Percentiles rank a stretch among this genome's conserved stretches.
Evolutionary conservation across 2,888 invertebrate species (phyloP).

Genomic region (Latheticus oryzae): DNA sequence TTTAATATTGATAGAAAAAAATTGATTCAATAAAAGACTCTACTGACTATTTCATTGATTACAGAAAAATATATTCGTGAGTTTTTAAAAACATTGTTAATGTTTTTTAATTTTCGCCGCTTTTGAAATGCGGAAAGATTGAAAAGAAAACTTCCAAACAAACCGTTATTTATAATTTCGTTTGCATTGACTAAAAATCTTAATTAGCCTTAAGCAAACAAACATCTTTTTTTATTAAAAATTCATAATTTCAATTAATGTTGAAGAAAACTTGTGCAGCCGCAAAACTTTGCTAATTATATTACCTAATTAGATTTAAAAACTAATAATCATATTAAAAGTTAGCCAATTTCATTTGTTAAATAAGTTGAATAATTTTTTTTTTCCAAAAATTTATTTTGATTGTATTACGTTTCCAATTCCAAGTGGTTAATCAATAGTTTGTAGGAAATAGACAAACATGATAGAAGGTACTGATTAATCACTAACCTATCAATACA

Average conservation of each 20-base stretch:
- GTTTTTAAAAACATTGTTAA: neutral
- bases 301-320: constrained; percentile 15
- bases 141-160: too few species aligned
- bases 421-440: constrained; percentile 20
- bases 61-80: neutral
- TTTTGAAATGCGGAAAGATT: too few species aligned
- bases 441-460: too few species aligned
- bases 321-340: constrained; percentile 20
- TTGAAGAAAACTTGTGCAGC: constrained; percentile 9
- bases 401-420: constrained; percentile 3
- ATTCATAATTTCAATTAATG: constrained; percentile 2
- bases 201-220: too few species aligned
- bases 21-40: neutral
- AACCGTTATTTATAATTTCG: too few species aligned
- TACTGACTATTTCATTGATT: neutral
- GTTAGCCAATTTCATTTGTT: constrained; percentile 9
- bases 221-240: neutral
- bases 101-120: too few species aligned
- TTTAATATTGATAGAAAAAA: neutral
- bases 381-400: constrained; percentile 3
- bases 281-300: constrained; percentile 22
- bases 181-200: too few species aligned
- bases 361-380: constrained; percentile 4
- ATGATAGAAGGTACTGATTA: too few species aligned
- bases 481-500: too few species aligned